These are phyloP conservation scores for Brachionus sp. DNA, from an alignment of 1,140 invertebrate genomes.

Conservation along the genomic window DNA sequence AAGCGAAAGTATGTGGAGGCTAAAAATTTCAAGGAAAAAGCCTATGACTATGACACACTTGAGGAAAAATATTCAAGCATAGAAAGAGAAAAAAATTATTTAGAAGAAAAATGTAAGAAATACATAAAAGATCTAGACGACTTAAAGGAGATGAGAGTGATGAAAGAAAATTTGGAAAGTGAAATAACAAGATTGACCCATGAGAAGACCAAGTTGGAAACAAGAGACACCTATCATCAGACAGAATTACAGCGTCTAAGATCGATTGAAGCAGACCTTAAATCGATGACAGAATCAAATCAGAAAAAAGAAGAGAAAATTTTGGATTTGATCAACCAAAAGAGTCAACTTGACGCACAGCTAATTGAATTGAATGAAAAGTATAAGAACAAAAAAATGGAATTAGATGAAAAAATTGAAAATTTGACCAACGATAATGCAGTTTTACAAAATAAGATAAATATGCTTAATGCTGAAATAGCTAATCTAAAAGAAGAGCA, in stretches of 20 bases:
- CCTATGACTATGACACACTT: constrained; percentile 29
- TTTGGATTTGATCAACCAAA: constrained; percentile 30
- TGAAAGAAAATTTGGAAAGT: constrained; percentile 22
- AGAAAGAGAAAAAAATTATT: constrained; percentile 39
- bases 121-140: constrained; percentile 34
- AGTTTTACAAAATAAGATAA: constrained; percentile 21
- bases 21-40: constrained; percentile 15
- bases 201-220: constrained; percentile 11
- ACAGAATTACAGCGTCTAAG: constrained; percentile 22
- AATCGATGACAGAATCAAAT: not conserved
- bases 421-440: constrained; percentile 22
- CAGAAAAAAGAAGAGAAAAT: constrained; percentile 37
- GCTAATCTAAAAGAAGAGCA: constrained; percentile 17
- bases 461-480: constrained; percentile 1
- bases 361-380: constrained; percentile 27
- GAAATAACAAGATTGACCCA: constrained; percentile 2
- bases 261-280: not conserved
- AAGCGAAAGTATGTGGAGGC: constrained; percentile 39
- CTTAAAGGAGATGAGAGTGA: not conserved
- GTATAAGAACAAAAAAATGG: not conserved
- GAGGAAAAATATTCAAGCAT: not conserved
- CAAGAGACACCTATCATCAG: constrained; percentile 1
- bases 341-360: constrained; percentile 24
- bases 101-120: constrained; percentile 38
- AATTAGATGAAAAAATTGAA: constrained; percentile 33